These are phyloP conservation scores for Cheilosia scutellata DNA, from an alignment of 2,888 invertebrate species.

Conservation along the genomic window DNA sequence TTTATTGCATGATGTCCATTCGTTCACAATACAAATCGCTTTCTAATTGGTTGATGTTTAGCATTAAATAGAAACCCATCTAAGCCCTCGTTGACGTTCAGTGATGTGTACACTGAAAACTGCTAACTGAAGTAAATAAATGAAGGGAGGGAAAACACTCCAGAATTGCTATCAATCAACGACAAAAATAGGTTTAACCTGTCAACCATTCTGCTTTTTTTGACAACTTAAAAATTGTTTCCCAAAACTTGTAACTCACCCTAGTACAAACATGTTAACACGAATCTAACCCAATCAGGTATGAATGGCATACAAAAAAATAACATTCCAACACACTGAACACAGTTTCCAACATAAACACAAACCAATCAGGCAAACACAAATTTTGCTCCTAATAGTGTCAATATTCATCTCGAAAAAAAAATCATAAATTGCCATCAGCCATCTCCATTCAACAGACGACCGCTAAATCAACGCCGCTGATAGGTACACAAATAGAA, in stretches of 20 bases:
- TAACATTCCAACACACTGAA: slow-evolving; percentile 1
- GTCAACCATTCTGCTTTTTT: not conserved
- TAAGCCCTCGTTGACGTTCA: not conserved
- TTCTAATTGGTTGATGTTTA: too few species aligned
- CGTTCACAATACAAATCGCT: too few species aligned
- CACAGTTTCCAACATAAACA: slow-evolving; percentile 65
- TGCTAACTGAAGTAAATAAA: not conserved
- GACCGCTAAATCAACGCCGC: slow-evolving; percentile 73
- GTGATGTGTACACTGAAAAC: not conserved
- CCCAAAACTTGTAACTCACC: slow-evolving; percentile 49
- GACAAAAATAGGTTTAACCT: not conserved
- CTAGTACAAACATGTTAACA: slow-evolving; percentile 61
- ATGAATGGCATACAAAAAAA: slow-evolving; percentile 27
- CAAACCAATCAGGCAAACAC: slow-evolving; percentile 59
- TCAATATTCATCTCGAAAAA: slow-evolving; percentile 55
- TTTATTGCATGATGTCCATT: too few species aligned
- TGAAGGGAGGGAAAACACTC: not conserved
- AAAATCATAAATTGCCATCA: slow-evolving; percentile 71
- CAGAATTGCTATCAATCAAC: slow-evolving; percentile 40
- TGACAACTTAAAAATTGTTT: slow-evolving; percentile 16
- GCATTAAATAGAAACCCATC: too few species aligned
- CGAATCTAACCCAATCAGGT: slow-evolving; percentile 49
- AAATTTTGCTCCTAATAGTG: slow-evolving; percentile 59
- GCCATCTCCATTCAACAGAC: slow-evolving; percentile 69
- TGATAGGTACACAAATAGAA: slow-evolving; percentile 74